Evolutionary conservation across 2,888 invertebrate genomes (phyloP).

Genomic region (Cheilosia urbana): DNA sequence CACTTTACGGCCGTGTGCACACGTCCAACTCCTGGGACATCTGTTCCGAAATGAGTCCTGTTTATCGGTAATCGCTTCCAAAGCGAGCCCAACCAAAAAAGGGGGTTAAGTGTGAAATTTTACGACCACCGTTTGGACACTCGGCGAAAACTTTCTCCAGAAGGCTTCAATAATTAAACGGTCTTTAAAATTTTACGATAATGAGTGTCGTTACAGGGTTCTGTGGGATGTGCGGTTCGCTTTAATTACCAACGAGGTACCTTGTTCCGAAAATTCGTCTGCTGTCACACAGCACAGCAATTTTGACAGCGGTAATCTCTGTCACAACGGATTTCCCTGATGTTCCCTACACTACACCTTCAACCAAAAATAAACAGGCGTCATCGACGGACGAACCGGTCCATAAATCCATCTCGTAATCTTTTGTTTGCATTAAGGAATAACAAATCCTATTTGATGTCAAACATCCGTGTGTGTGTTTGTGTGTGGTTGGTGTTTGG

Average conservation of each 20-base stretch:
- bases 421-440: slow-evolving; percentile 62
- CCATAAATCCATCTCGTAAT: slow-evolving; percentile 70
- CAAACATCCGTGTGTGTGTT: slow-evolving; percentile 53
- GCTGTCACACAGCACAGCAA: slow-evolving; percentile 32
- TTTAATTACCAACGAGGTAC: slow-evolving; percentile 62
- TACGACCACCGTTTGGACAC: slow-evolving; percentile 68
- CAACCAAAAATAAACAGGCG: slow-evolving; percentile 5
- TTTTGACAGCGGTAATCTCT: slow-evolving; percentile 38
- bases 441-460: slow-evolving; percentile 65
- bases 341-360: background rate
- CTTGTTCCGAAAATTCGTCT: slow-evolving; percentile 42
- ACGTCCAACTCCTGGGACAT: slow-evolving; percentile 58
- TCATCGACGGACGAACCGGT: slow-evolving; percentile 5
- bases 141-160: slow-evolving; percentile 45
- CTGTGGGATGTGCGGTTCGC: slow-evolving; percentile 66
- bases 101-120: slow-evolving; percentile 65
- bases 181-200: slow-evolving; percentile 73
- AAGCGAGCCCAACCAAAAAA: slow-evolving; percentile 20
- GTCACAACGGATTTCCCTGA: slow-evolving; percentile 47
- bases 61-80: slow-evolving; percentile 65
- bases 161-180: slow-evolving; percentile 71
- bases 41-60: slow-evolving; percentile 61
- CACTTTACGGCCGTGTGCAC: slow-evolving; percentile 68
- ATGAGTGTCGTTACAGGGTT: slow-evolving; percentile 62
- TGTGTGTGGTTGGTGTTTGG: slow-evolving; percentile 8